Base-by-base conservation (phyloP, 2,888 invertebrate genomes). In the Idaea biselata region DNA sequence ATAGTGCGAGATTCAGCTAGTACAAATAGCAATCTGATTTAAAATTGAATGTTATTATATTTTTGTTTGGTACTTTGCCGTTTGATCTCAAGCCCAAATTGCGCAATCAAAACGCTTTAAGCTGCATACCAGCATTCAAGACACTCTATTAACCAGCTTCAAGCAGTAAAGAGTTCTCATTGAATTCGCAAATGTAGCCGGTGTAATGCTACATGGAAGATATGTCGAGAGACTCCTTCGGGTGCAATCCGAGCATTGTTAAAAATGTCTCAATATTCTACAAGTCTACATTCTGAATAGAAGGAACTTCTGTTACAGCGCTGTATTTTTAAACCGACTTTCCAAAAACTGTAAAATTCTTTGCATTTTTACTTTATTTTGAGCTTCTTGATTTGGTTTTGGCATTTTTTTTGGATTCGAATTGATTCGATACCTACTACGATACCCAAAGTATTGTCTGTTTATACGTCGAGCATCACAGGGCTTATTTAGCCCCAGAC, bases 231-330 rank as follows among this genome's bases (percentile, higher is more conserved):
- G 56, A 59, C 57, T 18, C 66, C 60, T 59, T 54, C 33, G 17
- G 60, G 61, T 63, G 60, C 59, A 63, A 55, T 61, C 55, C 7
- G 11, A 54, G 59, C 54, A 62, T 63, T 63, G 61, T 58, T 62
- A 60, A 59, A 61, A 63, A 60, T 56, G 56, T 56, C 44, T 11
- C 44, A 44, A 44, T 44, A 44, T 44, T 44, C 44, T 14, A 44
- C 44, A 44, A 44, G 11, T 44, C 44, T 44, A 44, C 44, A 11
- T 44, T 44, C 44, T 44, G 14, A 8, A 44, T 44, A 44, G 3
- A 14, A 8, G 44, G 44, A 44, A 11, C 8, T 14, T 44, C 44
- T 44, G 8, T 44, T 14, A 44, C 44, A 44, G 3, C 2, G 44
- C 2, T 8, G 44, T 44, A 44, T 44, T 7, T 44, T 25, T 25